phyloP scores from a whole-genome alignment of 2,888 invertebrate species.

The Drosophila imparisetae region DNA sequence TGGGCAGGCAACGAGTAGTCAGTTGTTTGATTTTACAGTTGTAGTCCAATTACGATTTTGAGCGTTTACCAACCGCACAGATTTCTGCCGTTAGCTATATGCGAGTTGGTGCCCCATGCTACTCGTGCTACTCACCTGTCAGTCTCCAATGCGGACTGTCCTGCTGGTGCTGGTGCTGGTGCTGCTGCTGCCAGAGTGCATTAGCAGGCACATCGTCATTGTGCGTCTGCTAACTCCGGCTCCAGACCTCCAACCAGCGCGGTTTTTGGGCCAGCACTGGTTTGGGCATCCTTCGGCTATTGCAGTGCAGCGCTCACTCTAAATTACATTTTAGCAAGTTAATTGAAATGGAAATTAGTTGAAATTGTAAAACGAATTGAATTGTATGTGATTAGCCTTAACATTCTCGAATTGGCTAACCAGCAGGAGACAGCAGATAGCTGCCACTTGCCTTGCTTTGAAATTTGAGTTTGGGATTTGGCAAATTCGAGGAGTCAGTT shows the following conservation, averaged over 20 bases:
- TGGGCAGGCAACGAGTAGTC: conserved; percentile 54
- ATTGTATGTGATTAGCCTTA: conserved; percentile 83
- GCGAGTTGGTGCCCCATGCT: conserved; percentile 2
- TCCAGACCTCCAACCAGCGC: conserved; percentile 2
- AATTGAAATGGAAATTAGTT: conserved; percentile 84
- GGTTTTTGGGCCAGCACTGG: conserved; percentile 24
- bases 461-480: background rate
- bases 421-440: conserved; percentile 36
- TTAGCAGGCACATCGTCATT: conserved; percentile 49
- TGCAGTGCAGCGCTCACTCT: conserved; percentile 53
- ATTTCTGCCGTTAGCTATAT: conserved; percentile 67
- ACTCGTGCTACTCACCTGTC: conserved; percentile 4
- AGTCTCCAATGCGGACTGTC: conserved; percentile 35
- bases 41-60: conserved; percentile 79
- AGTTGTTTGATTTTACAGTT: conserved; percentile 78
- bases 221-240: conserved; percentile 21
- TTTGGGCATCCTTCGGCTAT: conserved; percentile 13
- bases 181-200: conserved; percentile 41
- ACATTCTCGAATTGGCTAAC: conserved; percentile 81
- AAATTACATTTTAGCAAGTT: conserved; percentile 84
- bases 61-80: conserved; percentile 76
- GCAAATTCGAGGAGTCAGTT: conserved; percentile 5
- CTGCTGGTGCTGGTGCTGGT: conserved; percentile 33
- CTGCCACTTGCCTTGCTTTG: conserved; percentile 2
- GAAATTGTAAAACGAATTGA: conserved; percentile 84